Evolutionary conservation across 2,888 invertebrate species (phyloP).

Genomic region (Ischnus inquisitorius): DNA sequence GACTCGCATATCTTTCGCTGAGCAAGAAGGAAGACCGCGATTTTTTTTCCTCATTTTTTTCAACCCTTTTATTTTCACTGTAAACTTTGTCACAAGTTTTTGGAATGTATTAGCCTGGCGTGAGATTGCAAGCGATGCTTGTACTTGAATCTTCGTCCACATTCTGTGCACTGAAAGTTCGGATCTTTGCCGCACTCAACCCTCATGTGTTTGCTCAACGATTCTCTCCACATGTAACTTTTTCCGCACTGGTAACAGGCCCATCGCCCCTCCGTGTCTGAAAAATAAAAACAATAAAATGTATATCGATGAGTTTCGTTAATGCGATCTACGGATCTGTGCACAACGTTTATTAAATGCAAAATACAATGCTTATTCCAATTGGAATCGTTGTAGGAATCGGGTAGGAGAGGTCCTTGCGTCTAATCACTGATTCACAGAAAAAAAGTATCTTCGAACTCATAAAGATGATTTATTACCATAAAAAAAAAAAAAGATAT

Average conservation of each 20-base stretch:
- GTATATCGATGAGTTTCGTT: background rate
- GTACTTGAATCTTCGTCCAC: slow-evolving; percentile 80
- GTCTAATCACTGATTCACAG: slow-evolving; percentile 20
- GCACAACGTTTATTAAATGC: background rate
- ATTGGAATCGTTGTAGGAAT: slow-evolving; percentile 20
- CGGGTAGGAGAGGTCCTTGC: background rate
- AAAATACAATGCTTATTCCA: background rate
- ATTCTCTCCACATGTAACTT: slow-evolving; percentile 79
- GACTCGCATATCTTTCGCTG: too few relatives aligned
- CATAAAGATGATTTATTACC: slow-evolving; percentile 27
- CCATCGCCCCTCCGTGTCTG: slow-evolving; percentile 73
- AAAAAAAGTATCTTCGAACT: slow-evolving; percentile 41
- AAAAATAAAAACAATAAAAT: slow-evolving; percentile 70
- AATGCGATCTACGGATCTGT: background rate
- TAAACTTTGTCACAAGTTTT: slow-evolving; percentile 40
- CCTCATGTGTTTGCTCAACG: slow-evolving; percentile 78
- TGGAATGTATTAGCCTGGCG: slow-evolving; percentile 71
- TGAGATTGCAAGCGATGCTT: slow-evolving; percentile 78
- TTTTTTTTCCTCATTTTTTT: background rate
- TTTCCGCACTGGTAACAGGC: slow-evolving; percentile 77
- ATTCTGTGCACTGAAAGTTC: slow-evolving; percentile 78
- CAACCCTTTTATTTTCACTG: slow-evolving; percentile 5
- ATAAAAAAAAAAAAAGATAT: slow-evolving; percentile 20
- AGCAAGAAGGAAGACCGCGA: slow-evolving; percentile 9
- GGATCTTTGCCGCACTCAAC: slow-evolving; percentile 82